A percentile compares a stretch with the other conserved stretches of the same genome.
phyloP scores from a whole-genome alignment of 2,797 vertebrate genomes.

The Myiothlypis chrysogaster region DNA sequence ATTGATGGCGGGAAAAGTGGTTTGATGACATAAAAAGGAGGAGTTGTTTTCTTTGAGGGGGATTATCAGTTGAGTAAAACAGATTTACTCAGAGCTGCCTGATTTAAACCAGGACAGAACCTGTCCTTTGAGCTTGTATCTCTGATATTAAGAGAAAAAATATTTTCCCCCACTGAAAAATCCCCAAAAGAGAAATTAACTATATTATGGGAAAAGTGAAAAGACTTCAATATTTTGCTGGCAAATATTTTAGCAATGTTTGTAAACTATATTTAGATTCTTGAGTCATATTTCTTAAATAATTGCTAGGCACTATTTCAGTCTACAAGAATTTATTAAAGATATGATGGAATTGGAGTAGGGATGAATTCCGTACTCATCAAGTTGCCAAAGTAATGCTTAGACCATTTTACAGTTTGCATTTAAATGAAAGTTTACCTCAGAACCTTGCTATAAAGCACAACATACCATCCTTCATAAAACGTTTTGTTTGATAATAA shows the following conservation, averaged over 20 bases:
- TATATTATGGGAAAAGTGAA: background rate
- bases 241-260: constrained; percentile 4
- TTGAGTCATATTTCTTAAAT: constrained; percentile 46
- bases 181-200: background rate
- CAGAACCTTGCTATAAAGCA: background rate
- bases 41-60: background rate
- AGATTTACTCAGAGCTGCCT: background rate
- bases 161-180: background rate
- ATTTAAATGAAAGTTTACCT: constrained; percentile 15
- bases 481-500: background rate
- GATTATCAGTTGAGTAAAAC: background rate
- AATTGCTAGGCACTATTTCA: constrained; percentile 18
- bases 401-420: background rate
- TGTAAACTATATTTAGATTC: constrained; percentile 24
- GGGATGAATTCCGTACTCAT: background rate
- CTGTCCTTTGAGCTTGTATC: background rate
- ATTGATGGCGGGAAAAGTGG: background rate
- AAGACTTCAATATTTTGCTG: background rate
- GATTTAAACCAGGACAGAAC: background rate
- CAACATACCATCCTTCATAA: background rate
- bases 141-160: background rate
- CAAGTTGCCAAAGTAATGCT: constrained; percentile 1
- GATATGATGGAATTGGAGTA: background rate
- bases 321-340: background rate
- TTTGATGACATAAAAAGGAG: background rate